Evolutionary conservation across 2,888 invertebrate genomes (phyloP), one percentile per base, ranked within the genome.

Genomic region (Caenorhabditis sinica): DNA sequence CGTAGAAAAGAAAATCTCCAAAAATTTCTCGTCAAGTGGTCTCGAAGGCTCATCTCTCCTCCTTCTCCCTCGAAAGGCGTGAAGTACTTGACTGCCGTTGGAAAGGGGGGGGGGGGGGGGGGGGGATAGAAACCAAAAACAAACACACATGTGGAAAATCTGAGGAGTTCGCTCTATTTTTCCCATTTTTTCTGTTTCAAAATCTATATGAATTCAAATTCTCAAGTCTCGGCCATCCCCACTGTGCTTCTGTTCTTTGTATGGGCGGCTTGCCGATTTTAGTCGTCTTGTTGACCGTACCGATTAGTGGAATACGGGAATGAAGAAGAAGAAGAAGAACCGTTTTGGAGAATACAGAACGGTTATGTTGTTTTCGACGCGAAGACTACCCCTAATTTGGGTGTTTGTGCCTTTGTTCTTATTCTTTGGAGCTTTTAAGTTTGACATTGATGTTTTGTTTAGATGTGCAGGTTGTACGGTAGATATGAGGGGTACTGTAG

Each of bases 201-300:
- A 45, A 45, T 17, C 45, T 45, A 13, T 45, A 13, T 45, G 45
- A 20, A 49, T 49, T 20, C n/a, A n/a, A n/a, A n/a, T n/a, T n/a
- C n/a, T n/a, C n/a, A n/a, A n/a, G n/a, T n/a, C n/a, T 53, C 13
- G 20, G 20, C 23, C 25, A 25, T 53, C 23, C 9, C 23, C 20
- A 20, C 20, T 65, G 56, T 45, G 68, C 65, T 63, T 74, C 43
- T 58, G 33, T 76, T 58, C 58, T 68, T 36, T 79, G 65, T 63
- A 58, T 40, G 20, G 30, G 17, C n/a, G n/a, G n/a, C n/a, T n/a
- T 49, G 30, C 40, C 28, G n/a, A n/a, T 43, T 17, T 13, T 33
- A 15, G n/a, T n/a, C n/a, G n/a, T n/a, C n/a, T n/a, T 81, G 51
- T 73, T 74, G 49, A 69, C 72, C 45, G 66, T 68, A 43, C 68